Percentiles rank a stretch among this genome's conserved stretches.
phyloP scores from a whole-genome alignment of 2,888 invertebrate species.

The Nomada ruficornis region DNA sequence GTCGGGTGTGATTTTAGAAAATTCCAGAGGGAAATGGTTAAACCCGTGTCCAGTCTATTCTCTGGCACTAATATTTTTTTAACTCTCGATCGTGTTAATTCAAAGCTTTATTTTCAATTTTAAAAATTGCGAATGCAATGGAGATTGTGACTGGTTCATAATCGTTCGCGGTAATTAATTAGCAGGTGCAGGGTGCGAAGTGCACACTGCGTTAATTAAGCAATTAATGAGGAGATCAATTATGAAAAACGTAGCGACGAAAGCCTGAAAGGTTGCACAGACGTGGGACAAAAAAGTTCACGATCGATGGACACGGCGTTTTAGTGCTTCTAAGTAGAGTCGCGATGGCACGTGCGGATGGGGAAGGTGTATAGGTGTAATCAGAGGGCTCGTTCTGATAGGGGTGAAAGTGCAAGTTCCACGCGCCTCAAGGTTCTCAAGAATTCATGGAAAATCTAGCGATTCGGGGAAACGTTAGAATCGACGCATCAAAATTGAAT shows the following conservation, averaged over 20 bases:
- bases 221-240: constrained; percentile 34
- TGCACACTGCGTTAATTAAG: constrained; percentile 25
- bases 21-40: no score
- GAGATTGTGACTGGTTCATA: not conserved
- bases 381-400: no score
- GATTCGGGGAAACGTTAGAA: no score
- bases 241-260: not conserved
- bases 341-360: constrained; percentile 4
- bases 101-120: no score
- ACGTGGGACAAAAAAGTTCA: not conserved
- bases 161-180: constrained; percentile 5
- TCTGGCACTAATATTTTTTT: no score
- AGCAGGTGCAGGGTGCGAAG: no score
- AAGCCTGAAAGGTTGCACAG: not conserved
- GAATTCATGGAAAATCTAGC: no score
- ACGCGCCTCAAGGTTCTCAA: not conserved
- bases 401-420: not conserved
- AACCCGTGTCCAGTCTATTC: no score
- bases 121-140: not conserved
- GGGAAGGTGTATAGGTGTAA: not conserved
- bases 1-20: not conserved
- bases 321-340: constrained; percentile 29
- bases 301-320: constrained; percentile 22
- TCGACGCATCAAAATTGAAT: no score
- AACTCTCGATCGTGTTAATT: no score